Percentiles rank a stretch among this genome's conserved stretches.
Evolutionary conservation across 1,140 invertebrate species (phyloP).

Genomic region (Caenorhabditis tropicalis): DNA sequence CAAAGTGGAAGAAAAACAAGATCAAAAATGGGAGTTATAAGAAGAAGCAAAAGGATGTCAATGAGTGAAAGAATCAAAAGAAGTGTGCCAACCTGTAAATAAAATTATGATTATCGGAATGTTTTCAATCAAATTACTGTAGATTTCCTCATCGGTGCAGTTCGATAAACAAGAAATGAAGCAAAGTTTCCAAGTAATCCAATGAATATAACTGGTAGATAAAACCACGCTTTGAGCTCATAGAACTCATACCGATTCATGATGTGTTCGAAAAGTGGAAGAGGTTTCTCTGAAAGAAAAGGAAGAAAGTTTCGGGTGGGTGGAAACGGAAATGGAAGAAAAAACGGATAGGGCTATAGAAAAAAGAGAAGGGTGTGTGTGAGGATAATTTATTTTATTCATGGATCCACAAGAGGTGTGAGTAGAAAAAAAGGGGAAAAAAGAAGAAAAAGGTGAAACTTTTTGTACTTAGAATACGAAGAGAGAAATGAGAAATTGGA

Average conservation of each 20-base stretch:
- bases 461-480: conserved; percentile 25
- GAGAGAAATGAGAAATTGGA: background rate
- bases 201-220: conserved; percentile 2
- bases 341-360: conserved; percentile 27
- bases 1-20: conserved; percentile 39
- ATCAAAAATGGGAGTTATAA: conserved; percentile 37
- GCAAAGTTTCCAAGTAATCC: conserved; percentile 28
- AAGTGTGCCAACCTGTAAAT: conserved; percentile 5
- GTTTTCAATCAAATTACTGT: background rate
- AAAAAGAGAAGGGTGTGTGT: background rate
- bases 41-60: conserved; percentile 22
- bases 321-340: conserved; percentile 33
- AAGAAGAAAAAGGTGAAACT: conserved; percentile 3
- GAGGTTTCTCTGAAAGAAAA: background rate
- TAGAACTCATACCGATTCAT: conserved; percentile 41
- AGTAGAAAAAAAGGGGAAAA: background rate
- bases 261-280: background rate
- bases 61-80: conserved; percentile 29
- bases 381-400: conserved; percentile 34
- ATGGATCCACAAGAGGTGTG: conserved; percentile 24
- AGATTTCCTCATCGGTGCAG: conserved; percentile 30
- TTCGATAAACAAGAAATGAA: conserved; percentile 21
- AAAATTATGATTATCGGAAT: background rate
- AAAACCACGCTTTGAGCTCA: conserved; percentile 17
- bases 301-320: background rate